phyloP scores from a whole-genome alignment of 2,797 vertebrate species.

The Paguma larvata region DNA sequence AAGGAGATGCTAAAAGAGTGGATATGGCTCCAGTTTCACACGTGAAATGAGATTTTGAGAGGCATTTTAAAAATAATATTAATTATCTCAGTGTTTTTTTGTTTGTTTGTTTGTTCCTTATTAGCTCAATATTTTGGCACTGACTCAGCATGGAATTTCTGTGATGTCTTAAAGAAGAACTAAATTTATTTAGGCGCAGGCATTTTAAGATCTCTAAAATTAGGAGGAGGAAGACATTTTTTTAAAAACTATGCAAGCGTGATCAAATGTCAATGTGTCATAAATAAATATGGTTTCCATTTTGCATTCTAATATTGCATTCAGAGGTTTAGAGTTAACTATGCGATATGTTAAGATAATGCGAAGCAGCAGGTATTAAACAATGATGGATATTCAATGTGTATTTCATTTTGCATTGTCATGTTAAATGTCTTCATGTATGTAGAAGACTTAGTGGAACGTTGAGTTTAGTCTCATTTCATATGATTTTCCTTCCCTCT shows the following conservation, averaged over 20 bases:
- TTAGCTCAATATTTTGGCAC: slow-evolving; percentile 50
- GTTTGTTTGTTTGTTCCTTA: slow-evolving; percentile 38
- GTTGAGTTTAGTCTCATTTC: not conserved
- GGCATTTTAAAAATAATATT: slow-evolving; percentile 39
- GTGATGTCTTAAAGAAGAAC: slow-evolving; percentile 21
- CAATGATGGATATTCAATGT: not conserved
- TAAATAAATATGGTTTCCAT: slow-evolving; percentile 25
- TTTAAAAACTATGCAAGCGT: not conserved
- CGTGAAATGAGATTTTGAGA: slow-evolving; percentile 3
- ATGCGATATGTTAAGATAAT: not conserved
- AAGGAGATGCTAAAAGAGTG: slow-evolving; percentile 14
- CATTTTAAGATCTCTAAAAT: slow-evolving; percentile 59
- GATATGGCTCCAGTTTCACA: not conserved
- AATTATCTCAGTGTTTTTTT: not conserved
- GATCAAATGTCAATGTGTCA: slow-evolving; percentile 39
- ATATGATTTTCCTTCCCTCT: not conserved
- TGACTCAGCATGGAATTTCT: slow-evolving; percentile 52
- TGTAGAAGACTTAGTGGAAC: not conserved
- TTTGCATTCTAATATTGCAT: not conserved
- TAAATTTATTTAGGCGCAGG: slow-evolving; percentile 1
- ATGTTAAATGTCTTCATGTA: not conserved
- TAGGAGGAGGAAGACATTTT: slow-evolving; percentile 21
- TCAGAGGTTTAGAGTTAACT: not conserved
- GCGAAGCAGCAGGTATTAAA: not conserved
- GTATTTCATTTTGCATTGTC: not conserved